These are phyloP conservation scores for Drosophila nr. perissopoda DNA, from an alignment of 2,888 invertebrate species.

Conservation along the genomic window DNA sequence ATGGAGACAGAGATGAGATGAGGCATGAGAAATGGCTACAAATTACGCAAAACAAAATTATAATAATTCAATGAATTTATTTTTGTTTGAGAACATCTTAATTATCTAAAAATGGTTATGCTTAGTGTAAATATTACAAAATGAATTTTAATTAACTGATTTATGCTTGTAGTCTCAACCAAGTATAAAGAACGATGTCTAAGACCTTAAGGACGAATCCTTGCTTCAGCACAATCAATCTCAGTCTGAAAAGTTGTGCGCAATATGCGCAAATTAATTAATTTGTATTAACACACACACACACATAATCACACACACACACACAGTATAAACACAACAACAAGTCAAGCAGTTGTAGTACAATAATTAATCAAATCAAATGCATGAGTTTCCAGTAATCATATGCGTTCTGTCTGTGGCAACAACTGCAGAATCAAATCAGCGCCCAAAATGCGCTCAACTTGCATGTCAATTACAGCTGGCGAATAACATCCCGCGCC, in stretches of 20 bases:
- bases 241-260: slow-evolving; percentile 56
- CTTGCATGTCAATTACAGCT: slow-evolving; percentile 78
- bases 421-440: slow-evolving; percentile 72
- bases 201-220: not conserved
- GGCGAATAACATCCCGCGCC: slow-evolving; percentile 35
- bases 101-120: not conserved
- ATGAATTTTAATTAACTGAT: slow-evolving; percentile 16
- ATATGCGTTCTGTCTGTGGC: slow-evolving; percentile 65
- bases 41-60: slow-evolving; percentile 4
- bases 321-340: slow-evolving; percentile 9
- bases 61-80: not conserved
- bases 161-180: not conserved
- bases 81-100: not conserved
- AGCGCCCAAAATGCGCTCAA: slow-evolving; percentile 68
- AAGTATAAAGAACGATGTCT: not conserved
- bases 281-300: slow-evolving; percentile 72
- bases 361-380: slow-evolving; percentile 77
- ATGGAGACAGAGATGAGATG: slow-evolving; percentile 14
- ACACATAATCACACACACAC: slow-evolving; percentile 3
- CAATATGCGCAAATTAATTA: slow-evolving; percentile 76
- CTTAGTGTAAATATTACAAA: not conserved
- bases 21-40: not conserved
- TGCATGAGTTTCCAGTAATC: slow-evolving; percentile 75
- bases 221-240: slow-evolving; percentile 62
- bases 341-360: slow-evolving; percentile 51